phyloP scores from a whole-genome alignment of 2,797 vertebrate species.

The Manis javanica region DNA sequence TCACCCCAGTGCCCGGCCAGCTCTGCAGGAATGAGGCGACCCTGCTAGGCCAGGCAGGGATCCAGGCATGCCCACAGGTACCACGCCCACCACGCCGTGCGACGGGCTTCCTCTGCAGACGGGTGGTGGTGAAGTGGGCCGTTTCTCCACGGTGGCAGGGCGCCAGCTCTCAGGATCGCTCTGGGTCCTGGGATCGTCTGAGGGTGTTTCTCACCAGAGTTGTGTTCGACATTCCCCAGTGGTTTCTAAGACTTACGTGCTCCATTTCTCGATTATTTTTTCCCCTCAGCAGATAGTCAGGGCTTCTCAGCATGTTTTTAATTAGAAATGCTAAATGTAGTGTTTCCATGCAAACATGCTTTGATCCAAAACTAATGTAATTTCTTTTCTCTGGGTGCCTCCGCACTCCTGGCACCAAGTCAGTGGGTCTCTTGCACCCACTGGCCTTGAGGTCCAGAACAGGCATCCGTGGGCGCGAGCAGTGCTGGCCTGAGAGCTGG shows the following conservation, averaged over 20 bases:
- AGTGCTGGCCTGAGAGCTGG: too few species aligned
- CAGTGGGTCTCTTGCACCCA: too few species aligned
- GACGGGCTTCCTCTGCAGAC: background rate
- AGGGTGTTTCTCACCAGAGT: slow-evolving; percentile 30
- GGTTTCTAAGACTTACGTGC: background rate
- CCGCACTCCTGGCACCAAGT: background rate
- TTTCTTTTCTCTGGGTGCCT: slow-evolving; percentile 74
- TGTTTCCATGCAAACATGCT: slow-evolving; percentile 74
- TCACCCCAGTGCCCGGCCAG: too few species aligned
- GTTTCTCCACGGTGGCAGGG: slow-evolving; percentile 48
- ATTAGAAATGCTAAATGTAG: slow-evolving; percentile 78
- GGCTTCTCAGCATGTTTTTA: slow-evolving; percentile 80
- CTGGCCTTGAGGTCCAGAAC: too few species aligned
- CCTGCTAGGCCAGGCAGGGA: background rate
- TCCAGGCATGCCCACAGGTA: rapidly evolving
- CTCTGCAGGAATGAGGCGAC: too few species aligned
- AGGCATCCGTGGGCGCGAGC: too few species aligned
- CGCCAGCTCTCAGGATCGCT: slow-evolving; percentile 55
- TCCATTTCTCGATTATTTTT: slow-evolving; percentile 31
- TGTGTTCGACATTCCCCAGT: slow-evolving; percentile 1
- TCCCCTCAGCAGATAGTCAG: slow-evolving; percentile 47
- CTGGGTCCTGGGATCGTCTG: background rate
- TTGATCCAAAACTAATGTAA: slow-evolving; percentile 75
- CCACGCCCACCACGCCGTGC: rapidly evolving
- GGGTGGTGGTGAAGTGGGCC: background rate